Evolutionary conservation across 1,140 invertebrate species (phyloP).

Genomic region (Pristionchus pacificus): DNA sequence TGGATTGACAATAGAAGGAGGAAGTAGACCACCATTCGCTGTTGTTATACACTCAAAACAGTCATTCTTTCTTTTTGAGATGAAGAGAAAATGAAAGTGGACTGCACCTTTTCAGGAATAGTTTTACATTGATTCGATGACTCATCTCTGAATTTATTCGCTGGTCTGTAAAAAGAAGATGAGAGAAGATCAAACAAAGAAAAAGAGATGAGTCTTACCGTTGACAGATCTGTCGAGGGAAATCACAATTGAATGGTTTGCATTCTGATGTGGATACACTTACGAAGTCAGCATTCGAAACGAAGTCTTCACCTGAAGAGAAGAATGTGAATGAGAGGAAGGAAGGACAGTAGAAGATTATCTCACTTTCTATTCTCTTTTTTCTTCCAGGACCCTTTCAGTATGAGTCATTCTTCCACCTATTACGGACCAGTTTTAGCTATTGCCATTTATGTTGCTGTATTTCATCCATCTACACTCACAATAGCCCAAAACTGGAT

Average conservation of each 20-base stretch:
- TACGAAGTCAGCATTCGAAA: slow-evolving; percentile 41
- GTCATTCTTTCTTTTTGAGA: slow-evolving; percentile 16
- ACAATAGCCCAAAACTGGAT: too few species aligned
- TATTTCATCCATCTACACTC: too few species aligned
- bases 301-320: slow-evolving; percentile 48
- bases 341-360: not conserved
- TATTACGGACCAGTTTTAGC: too few species aligned
- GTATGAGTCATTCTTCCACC: too few species aligned
- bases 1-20: slow-evolving; percentile 5
- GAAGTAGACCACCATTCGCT: slow-evolving; percentile 50
- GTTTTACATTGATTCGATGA: slow-evolving; percentile 44
- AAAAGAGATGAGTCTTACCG: not conserved
- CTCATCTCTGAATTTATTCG: slow-evolving; percentile 39
- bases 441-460: too few species aligned
- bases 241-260: slow-evolving; percentile 48
- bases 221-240: slow-evolving; percentile 53
- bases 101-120: slow-evolving; percentile 40
- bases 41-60: slow-evolving; percentile 50
- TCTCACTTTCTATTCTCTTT: not conserved
- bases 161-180: slow-evolving; percentile 18
- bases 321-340: not conserved
- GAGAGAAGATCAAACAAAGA: not conserved
- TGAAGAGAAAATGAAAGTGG: not conserved
- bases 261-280: slow-evolving; percentile 47
- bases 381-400: too few species aligned